Evolutionary conservation across 2,797 vertebrate species (phyloP), one percentile per base, ranked within the genome.

Genomic region (Gobio occitaniae): DNA sequence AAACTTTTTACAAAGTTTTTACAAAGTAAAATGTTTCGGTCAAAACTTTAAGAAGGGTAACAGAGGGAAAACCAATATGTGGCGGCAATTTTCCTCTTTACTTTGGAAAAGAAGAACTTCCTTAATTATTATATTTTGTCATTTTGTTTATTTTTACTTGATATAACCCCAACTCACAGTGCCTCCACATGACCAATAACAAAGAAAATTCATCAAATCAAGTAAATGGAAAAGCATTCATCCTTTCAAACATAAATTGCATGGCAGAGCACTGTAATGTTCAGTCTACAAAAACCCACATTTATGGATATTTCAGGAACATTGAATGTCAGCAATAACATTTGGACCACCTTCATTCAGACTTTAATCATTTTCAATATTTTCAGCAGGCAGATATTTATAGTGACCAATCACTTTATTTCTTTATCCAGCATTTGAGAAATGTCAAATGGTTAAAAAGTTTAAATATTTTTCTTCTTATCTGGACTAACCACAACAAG

Each of bases 171-270:
- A 25, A 32, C 41, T 65, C 9, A 0, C 15, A 16, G 32, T 15
- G 1, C n/a, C 41, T 48, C 8, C 29, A 44, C 16, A 78, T 65
- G 6, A 48, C 38, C 41, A 65, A 3, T 47, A 47, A 78, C 59
- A 65, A 78, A 48, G 59, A 65, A 65, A 63, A 65, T 65, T 25
- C 0, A 61, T 63, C 41, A 65, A 65, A 79, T 65, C 59, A 48
- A 65, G 21, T 29, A 48, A 79, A 79, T 79, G 59, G 5, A 79
- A 61, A 79, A 78, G 54, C 75, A 59, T 78, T 78, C 38, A 61
- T 78, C 75, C 13, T 78, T 61, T 78, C 75, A 61, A 78, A 61
- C 54, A 78, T 59, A 78, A 61, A 61, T 78, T 78, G 54, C 54
- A 78, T 25, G 36, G 77, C 9, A 79, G 41, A 32, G 15, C 41